Base-by-base conservation (phyloP, 2,888 invertebrate genomes). In the Melinopterus prodromus region DNA sequence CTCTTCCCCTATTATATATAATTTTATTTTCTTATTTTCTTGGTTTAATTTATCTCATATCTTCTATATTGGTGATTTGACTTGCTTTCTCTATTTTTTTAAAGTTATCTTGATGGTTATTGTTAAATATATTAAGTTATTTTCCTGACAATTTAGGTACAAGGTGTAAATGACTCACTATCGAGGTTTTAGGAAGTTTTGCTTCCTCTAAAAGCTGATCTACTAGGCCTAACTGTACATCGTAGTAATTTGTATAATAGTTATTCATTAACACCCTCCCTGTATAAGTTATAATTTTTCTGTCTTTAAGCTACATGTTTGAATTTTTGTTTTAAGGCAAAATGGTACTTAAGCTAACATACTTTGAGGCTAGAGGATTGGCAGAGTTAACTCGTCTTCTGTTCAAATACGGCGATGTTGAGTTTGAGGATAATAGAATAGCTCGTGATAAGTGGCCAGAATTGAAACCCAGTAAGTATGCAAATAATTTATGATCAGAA, bases 351-450 rank as follows among this genome's bases (percentile, higher is more conserved):
- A 77, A 70, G 69, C 26, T 88, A 53, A 87, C 86, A 78, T 87
- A 84, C 77, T 87, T 87, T 81, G 83, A 87, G 82, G 83, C 83
- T 70, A 86, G 86, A 86, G 88, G 88, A 70, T 69, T 80, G 7
- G 80, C 72, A 35, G 80, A 80, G 74, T 14, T 77, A 14, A 78
- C 77, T 7, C 36, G 80, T n/a, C 53, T 80, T 7, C 26, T 80
- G 26, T 69, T 78, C 12, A 78, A 53, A 35, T 80, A 80, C n/a
- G 80, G 80, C 16, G 77, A 72, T 12, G 16, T 80, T 70, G 80
- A 80, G 16, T 80, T 77, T 71, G 77, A 78, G 53, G 80, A 80
- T 69, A 53, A 38, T 70, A 77, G 80, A 0, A 12, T 80, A n/a
- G 70, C n/a, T 7, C 26, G n/a, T n/a, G 80, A 80, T 15, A 37